Evolutionary conservation across 1,140 invertebrate species (phyloP).

Genomic region (Trichoplusia ni): DNA sequence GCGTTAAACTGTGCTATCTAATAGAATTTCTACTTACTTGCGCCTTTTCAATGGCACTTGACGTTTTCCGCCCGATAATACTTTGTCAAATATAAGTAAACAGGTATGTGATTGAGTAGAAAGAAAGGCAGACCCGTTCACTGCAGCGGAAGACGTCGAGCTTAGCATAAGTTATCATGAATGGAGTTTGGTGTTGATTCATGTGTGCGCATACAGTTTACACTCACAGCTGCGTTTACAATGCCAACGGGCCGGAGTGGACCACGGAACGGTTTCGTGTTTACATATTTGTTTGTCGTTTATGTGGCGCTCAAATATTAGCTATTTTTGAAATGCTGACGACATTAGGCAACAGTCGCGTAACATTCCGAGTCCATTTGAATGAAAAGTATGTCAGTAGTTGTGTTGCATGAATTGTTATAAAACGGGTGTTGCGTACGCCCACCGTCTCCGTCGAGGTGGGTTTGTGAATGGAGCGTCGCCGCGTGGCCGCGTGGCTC

Average conservation of each 20-base stretch:
- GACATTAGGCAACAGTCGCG: conserved; percentile 26
- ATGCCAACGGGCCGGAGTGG: neutral
- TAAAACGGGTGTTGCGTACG: conserved; percentile 52
- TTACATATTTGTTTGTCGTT: conserved; percentile 21
- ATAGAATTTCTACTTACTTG: conserved; percentile 51
- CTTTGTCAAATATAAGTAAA: neutral
- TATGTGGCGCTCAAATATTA: conserved; percentile 16
- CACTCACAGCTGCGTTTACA: neutral
- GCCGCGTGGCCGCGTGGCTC: conserved; percentile 21
- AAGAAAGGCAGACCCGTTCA: too few species aligned
- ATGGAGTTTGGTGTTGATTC: neutral
- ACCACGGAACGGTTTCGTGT: neutral
- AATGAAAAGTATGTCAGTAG: conserved; percentile 43
- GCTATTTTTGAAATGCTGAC: conserved; percentile 17
- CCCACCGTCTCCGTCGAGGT: conserved; percentile 55
- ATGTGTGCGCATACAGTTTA: neutral
- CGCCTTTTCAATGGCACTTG: neutral
- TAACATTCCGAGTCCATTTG: conserved; percentile 28
- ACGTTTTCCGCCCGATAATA: neutral
- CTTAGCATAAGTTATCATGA: neutral
- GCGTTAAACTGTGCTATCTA: conserved; percentile 49
- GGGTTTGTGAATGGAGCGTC: conserved; percentile 74
- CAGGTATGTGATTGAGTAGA: too few species aligned
- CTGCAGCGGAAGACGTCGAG: too few species aligned
- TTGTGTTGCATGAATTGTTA: conserved; percentile 49